phyloP scores from a whole-genome alignment of 2,888 invertebrate genomes.

The Volucella inflata region DNA sequence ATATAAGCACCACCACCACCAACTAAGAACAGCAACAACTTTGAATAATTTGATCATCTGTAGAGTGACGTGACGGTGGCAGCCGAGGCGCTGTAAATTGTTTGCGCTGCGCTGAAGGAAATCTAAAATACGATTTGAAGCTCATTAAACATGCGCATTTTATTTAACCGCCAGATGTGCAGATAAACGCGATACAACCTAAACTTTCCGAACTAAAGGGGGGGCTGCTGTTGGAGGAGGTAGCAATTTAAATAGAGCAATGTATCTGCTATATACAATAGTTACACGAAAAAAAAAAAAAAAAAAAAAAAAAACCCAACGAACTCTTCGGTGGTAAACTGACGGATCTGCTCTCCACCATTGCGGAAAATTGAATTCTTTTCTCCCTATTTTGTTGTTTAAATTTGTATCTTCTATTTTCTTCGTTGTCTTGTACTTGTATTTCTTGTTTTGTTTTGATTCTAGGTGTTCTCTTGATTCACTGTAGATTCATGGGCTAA shows the following conservation, averaged over 20 bases:
- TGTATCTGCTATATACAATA: slow-evolving; percentile 38
- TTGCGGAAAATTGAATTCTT: slow-evolving; percentile 75
- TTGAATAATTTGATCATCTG: slow-evolving; percentile 25
- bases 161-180: slow-evolving; percentile 76
- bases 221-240: neutral
- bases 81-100: slow-evolving; percentile 68
- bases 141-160: slow-evolving; percentile 76
- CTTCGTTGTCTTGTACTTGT: neutral
- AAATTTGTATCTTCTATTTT: neutral
- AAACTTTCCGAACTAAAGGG: no score
- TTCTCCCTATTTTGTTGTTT: slow-evolving; percentile 53
- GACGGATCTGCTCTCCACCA: slow-evolving; percentile 59
- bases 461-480: slow-evolving; percentile 24
- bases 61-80: slow-evolving; percentile 6
- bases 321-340: neutral
- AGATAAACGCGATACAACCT: slow-evolving; percentile 73
- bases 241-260: slow-evolving; percentile 42
- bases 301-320: neutral
- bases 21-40: neutral
- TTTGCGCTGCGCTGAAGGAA: slow-evolving; percentile 66
- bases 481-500: slow-evolving; percentile 52
- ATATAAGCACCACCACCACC: slow-evolving; percentile 41
- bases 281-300: no score
- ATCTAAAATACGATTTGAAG: slow-evolving; percentile 75
- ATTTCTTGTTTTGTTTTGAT: slow-evolving; percentile 18